Evolutionary conservation across 2,797 vertebrate genomes (phyloP).

Genomic region (Melanotaenia parkinsoni): DNA sequence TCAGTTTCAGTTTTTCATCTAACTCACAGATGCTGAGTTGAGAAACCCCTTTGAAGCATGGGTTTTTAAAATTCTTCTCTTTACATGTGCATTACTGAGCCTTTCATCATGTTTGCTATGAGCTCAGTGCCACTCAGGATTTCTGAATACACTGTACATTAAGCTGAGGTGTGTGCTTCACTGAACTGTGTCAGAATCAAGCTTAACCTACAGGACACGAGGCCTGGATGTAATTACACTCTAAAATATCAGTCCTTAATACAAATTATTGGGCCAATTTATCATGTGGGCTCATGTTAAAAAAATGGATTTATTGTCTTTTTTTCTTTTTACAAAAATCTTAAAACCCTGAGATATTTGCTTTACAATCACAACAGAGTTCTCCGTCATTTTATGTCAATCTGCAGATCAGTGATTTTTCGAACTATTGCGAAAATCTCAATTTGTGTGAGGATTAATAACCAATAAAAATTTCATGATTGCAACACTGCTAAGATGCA

Average conservation of each 20-base stretch:
- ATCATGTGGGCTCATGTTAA: background rate
- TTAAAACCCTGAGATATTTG: background rate
- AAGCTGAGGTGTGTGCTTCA: conserved; percentile 7
- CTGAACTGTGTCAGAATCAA: conserved; percentile 5
- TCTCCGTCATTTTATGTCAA: background rate
- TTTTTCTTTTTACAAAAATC: too few relatives aligned
- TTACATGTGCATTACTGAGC: conserved; percentile 37
- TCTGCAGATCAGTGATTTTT: too few relatives aligned
- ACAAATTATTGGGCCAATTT: background rate
- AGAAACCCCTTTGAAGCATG: conserved; percentile 42
- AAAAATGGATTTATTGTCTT: too few relatives aligned
- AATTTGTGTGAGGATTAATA: background rate
- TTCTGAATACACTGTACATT: background rate
- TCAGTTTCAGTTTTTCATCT: conserved; percentile 30
- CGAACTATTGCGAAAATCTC: background rate
- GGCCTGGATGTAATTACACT: conserved; percentile 1
- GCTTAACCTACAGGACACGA: conserved; percentile 1
- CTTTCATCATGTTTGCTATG: conserved; percentile 48
- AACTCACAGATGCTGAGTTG: conserved; percentile 36
- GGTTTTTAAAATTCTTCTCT: conserved; percentile 39
- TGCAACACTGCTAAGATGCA: background rate
- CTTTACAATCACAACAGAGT: background rate
- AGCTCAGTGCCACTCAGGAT: conserved; percentile 29
- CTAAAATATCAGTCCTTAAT: background rate
- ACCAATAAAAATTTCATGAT: background rate